phyloP scores from a whole-genome alignment of 2,888 invertebrate genomes.

The Dendrolimus pini region DNA sequence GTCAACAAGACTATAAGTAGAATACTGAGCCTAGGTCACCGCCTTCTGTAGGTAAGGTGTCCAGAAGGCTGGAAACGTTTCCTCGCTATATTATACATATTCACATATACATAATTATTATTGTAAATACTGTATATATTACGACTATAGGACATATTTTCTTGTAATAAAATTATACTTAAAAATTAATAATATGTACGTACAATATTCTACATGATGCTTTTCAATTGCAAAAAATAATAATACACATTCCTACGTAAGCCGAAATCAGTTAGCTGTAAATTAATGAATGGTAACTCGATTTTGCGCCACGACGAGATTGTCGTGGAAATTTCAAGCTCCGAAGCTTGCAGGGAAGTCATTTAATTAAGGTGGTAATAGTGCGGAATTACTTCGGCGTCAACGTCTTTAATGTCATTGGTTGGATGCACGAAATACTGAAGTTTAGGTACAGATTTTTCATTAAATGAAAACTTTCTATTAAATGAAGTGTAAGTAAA shows the following conservation, averaged over 20 bases:
- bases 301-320: background rate
- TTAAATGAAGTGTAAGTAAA: too few species aligned
- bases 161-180: too few species aligned
- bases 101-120: too few species aligned
- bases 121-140: too few species aligned
- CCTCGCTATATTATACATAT: too few species aligned
- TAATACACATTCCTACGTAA: background rate
- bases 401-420: background rate
- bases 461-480: too few species aligned
- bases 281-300: background rate
- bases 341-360: background rate
- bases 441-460: too few species aligned
- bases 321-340: background rate
- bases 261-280: background rate
- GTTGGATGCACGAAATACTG: background rate
- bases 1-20: too few species aligned
- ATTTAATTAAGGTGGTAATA: conserved; percentile 1
- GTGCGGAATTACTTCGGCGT: background rate
- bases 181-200: background rate
- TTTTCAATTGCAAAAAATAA: background rate
- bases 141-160: too few species aligned
- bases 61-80: too few species aligned
- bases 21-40: too few species aligned
- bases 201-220: background rate
- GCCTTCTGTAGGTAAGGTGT: too few species aligned